Evolutionary conservation across 2,888 invertebrate species (phyloP).

Genomic region (Rhogogaster chlorosoma): DNA sequence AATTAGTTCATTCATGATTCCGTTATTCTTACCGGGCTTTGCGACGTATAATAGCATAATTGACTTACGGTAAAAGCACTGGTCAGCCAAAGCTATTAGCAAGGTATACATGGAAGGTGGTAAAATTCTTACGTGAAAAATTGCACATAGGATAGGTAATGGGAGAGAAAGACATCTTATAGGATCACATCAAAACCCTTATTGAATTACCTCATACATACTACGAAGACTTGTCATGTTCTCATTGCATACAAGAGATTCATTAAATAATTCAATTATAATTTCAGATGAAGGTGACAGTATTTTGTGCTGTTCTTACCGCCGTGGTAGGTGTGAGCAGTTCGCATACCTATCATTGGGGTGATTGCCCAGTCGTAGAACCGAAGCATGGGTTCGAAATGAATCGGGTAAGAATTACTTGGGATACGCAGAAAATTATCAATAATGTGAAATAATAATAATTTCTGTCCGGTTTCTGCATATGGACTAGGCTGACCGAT

Average conservation of each 20-base stretch:
- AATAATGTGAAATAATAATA: neutral
- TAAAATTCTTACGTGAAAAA: neutral
- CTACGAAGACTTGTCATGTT: neutral
- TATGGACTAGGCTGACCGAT: no score
- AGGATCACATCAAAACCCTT: no score
- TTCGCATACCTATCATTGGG: constrained; percentile 87
- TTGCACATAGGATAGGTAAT: neutral
- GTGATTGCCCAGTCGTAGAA: constrained; percentile 87
- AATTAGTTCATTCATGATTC: constrained; percentile 26
- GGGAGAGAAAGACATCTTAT: neutral
- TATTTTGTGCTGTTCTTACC: constrained; percentile 58
- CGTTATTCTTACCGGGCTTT: neutral
- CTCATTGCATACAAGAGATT: neutral
- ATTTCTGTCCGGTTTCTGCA: neutral
- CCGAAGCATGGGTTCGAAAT: constrained; percentile 87
- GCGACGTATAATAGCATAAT: neutral
- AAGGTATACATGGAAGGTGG: neutral
- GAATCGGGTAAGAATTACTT: constrained; percentile 83
- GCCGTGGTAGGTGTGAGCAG: constrained; percentile 60
- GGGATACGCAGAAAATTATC: neutral
- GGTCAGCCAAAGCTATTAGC: neutral
- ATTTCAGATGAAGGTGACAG: constrained; percentile 63
- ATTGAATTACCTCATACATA: no score
- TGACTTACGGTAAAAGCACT: constrained; percentile 2
- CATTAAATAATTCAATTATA: neutral